Base-by-base conservation (phyloP, 2,888 invertebrate genomes). In the Seira musarum region DNA sequence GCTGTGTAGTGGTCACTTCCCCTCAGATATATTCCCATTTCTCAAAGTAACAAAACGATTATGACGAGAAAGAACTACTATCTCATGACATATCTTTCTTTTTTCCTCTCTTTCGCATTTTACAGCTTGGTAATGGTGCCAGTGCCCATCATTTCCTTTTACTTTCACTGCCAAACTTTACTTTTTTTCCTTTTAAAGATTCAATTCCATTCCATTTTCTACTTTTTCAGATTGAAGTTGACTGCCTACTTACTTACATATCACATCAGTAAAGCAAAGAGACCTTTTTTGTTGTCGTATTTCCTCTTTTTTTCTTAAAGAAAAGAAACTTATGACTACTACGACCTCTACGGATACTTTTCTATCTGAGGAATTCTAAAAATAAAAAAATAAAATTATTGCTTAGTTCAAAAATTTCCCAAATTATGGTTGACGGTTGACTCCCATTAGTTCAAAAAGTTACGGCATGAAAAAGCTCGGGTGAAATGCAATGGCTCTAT, bases 21-120 rank as follows among this genome's bases (percentile, higher is more conserved):
- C n/a, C 30, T 30, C 30, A 30, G 30, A 30, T 30, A 2, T 53
- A 53, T 53, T 53, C 53, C 53, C 53, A 53, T 53, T 53, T 53
- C 53, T 53, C 53, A 53, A 53, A 53, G 53, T 53, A 53, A 53
- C 53, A 53, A 53, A 53, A 53, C 53, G 53, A 53, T 53, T 53
- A 53, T 53, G 53, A 53, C 53, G 30, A 53, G 53, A 53, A 17
- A 15, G 53, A 53, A 53, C 15, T 53, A 53, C 53, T 13, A 53
- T 53, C 17, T 53, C 53, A 17, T 53, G 53, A 13, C 53, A 53
- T 53, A 53, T 53, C 53, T 53, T n/a, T 30, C 8, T 30, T 30
- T 8, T 30, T 8, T 30, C 30, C 30, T 30, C 30, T 30, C 8
- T 53, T 15, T 13, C 2, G 17, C 53, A 53, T 53, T 53, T 53